Evolutionary conservation across 2,113 vertebrate species (phyloP).

Genomic region (rabbit (Oryctolagus cuniculus)): DNA sequence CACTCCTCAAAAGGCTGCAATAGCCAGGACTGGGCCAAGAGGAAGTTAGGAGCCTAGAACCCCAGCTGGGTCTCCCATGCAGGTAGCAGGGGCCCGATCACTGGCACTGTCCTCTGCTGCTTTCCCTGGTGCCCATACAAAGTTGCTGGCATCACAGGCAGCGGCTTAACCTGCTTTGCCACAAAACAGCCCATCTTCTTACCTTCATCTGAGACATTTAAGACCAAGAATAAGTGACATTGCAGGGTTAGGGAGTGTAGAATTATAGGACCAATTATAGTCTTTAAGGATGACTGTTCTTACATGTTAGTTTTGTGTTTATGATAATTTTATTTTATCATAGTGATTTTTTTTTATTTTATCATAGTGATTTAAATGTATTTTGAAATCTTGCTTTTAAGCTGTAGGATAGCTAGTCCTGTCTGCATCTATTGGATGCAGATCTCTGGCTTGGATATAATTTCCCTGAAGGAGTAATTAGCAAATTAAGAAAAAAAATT

Average conservation of each 20-base stretch:
- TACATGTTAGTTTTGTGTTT: not conserved
- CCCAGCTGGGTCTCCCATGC: too few species aligned
- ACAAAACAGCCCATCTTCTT: too few species aligned
- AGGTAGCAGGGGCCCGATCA: too few species aligned
- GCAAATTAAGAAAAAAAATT: not conserved
- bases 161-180: too few species aligned
- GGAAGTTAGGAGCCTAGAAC: too few species aligned
- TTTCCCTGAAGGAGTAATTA: conserved; percentile 53
- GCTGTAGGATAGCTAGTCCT: not conserved
- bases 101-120: too few species aligned
- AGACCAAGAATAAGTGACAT: not conserved
- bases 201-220: not conserved
- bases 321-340: not conserved
- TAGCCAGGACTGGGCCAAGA: too few species aligned
- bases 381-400: conserved; percentile 32
- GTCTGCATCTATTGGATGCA: not conserved
- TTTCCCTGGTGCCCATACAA: too few species aligned
- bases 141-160: too few species aligned
- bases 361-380: not conserved
- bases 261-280: not conserved
- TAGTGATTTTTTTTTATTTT: too few species aligned
- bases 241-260: not conserved
- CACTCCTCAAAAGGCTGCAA: too few species aligned
- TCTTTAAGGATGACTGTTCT: not conserved
- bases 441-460: not conserved